Evolutionary conservation across 2,888 invertebrate species (phyloP).

Genomic region (Elgonia sp.): DNA sequence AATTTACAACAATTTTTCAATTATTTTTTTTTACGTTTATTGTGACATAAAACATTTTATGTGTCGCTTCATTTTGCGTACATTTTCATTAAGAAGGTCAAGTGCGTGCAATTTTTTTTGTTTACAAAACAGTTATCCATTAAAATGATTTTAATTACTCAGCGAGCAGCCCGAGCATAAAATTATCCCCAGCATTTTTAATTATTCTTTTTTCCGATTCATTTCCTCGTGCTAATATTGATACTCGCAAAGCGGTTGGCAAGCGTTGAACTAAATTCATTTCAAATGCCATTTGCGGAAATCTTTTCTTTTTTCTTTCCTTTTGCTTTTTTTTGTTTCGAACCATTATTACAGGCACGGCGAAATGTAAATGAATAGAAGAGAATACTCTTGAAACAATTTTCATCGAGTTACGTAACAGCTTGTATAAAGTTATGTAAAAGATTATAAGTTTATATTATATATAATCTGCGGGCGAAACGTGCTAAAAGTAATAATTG

Average conservation of each 20-base stretch:
- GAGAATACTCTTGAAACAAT: constrained; percentile 63
- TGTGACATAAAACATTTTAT: no score
- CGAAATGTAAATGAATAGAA: constrained; percentile 64
- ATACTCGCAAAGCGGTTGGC: constrained; percentile 20
- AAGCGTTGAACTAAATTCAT: constrained; percentile 41
- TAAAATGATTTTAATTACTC: constrained; percentile 30
- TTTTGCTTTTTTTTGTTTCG: constrained; percentile 1
- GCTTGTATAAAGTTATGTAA: constrained; percentile 58
- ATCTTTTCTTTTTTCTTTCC: background rate
- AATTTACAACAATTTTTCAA: no score
- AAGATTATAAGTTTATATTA: constrained; percentile 67
- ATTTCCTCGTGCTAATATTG: constrained; percentile 43
- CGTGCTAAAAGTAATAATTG: constrained; percentile 70
- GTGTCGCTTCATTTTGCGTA: background rate
- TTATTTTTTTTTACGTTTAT: no score
- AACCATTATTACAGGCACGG: constrained; percentile 54
- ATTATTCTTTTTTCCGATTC: constrained; percentile 44
- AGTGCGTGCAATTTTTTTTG: background rate
- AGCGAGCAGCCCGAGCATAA: constrained; percentile 27
- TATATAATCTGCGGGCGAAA: constrained; percentile 59
- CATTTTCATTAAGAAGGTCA: background rate
- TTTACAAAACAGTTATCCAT: constrained; percentile 23
- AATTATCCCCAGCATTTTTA: constrained; percentile 41
- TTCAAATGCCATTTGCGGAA: constrained; percentile 39
- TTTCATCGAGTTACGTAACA: constrained; percentile 63